Percentiles rank a stretch among this genome's conserved stretches.
Conservation (phyloP, 1,140 invertebrate genomes). For the Hylaeus anthracinus region DNA sequence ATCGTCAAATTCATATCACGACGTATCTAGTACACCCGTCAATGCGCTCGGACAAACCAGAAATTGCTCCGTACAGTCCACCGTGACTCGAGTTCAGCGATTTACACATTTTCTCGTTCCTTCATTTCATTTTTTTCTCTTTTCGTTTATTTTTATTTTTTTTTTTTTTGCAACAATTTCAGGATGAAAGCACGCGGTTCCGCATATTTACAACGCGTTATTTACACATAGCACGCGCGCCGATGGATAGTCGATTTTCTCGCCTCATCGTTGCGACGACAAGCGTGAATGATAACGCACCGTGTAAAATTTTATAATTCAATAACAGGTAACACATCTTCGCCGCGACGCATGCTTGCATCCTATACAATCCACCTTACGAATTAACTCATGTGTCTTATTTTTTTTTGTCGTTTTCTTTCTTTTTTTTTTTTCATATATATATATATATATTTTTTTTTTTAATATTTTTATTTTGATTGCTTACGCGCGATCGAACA, state of each 20-base stretch:
- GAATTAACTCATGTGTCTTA: constrained; percentile 24
- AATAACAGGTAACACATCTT: constrained; percentile 11
- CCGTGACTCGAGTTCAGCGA: constrained; percentile 21
- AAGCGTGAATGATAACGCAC: constrained; percentile 6
- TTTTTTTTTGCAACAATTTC: constrained; percentile 20
- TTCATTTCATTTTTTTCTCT: neutral
- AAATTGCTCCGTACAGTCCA: constrained; percentile 44
- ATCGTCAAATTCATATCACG: constrained; percentile 63
- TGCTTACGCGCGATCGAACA: constrained; percentile 53
- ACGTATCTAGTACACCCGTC: constrained; percentile 67
- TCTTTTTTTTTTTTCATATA: constrained; percentile 3
- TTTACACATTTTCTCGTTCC: constrained; percentile 1
- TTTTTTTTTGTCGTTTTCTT: neutral
- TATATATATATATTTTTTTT: too few species aligned
- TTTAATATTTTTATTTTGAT: constrained; percentile 37
- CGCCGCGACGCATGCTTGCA: constrained; percentile 36
- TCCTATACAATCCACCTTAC: constrained; percentile 33
- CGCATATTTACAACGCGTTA: constrained; percentile 24
- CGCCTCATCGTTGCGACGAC: neutral
- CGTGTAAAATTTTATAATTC: neutral
- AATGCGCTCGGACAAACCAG: constrained; percentile 31
- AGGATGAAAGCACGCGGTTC: constrained; percentile 52
- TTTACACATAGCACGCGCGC: neutral
- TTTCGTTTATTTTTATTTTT: neutral
- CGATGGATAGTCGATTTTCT: neutral